Conservation (phyloP, 2,113 vertebrate species). For the Chrysochloris asiatica region DNA sequence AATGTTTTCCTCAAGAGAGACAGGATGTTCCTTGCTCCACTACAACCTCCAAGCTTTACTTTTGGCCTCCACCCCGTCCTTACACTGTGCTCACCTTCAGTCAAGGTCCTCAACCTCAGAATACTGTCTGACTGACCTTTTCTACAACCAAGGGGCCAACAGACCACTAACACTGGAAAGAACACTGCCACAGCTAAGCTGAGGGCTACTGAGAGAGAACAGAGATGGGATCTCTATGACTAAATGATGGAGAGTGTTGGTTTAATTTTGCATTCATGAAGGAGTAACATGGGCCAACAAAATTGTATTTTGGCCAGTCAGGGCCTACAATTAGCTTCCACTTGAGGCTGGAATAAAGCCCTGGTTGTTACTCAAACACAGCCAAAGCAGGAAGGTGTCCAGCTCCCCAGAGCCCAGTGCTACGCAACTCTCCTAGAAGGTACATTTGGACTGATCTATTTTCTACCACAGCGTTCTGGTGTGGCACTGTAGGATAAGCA, state of each 20-base stretch:
- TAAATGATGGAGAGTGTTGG: no score
- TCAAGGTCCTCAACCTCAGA: not conserved
- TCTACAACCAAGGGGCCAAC: not conserved
- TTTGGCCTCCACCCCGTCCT: not conserved
- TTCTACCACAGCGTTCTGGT: no score
- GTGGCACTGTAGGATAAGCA: no score
- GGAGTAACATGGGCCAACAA: not conserved
- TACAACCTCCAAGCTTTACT: not conserved
- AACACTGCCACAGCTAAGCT: fast-evolving
- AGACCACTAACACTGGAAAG: not conserved
- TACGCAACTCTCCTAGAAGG: not conserved
- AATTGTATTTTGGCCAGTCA: conserved; percentile 44
- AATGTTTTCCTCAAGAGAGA: not conserved
- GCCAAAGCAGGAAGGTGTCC: conserved; percentile 9
- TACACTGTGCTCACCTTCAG: not conserved
- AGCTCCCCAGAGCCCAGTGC: not conserved
- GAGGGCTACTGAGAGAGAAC: not conserved
- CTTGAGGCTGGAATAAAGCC: conserved; percentile 11
- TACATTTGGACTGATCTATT: no score
- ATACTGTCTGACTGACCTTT: not conserved
- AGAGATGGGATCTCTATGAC: not conserved
- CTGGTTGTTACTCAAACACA: conserved; percentile 46
- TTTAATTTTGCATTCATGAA: conserved; percentile 57
- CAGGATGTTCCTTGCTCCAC: not conserved
- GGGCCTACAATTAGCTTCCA: conserved; percentile 55